These are phyloP conservation scores for Ochropleura leucogaster DNA, from an alignment of 2,888 invertebrate genomes.

Conservation along the genomic window DNA sequence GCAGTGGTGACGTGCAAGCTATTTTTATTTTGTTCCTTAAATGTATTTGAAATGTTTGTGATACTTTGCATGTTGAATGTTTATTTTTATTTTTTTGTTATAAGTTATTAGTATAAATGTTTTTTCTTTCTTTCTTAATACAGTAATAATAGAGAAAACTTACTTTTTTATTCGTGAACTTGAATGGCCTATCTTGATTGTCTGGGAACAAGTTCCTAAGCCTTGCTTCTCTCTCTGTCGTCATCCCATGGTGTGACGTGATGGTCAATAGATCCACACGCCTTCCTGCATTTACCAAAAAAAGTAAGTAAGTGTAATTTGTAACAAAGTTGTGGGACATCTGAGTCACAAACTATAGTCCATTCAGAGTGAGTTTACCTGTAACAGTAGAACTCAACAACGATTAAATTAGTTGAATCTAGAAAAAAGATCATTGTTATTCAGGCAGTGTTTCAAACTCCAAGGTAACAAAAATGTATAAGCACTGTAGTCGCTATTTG, in stretches of 20 bases:
- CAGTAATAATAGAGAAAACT: conserved; percentile 14
- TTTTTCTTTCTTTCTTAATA: too few species aligned
- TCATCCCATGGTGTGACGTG: conserved; percentile 94
- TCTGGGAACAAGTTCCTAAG: conserved; percentile 94
- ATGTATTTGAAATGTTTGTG: too few species aligned
- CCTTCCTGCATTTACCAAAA: conserved; percentile 78
- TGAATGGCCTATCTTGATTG: conserved; percentile 92
- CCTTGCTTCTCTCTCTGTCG: conserved; percentile 93
- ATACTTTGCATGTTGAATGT: too few species aligned
- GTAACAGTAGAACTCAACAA: too few species aligned
- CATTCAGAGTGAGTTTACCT: background rate
- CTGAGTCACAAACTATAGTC: background rate
- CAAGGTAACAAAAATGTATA: background rate
- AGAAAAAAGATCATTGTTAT: background rate
- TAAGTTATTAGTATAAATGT: too few species aligned
- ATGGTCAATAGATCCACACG: conserved; percentile 96
- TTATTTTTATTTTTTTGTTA: too few species aligned
- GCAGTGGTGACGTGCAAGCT: too few species aligned
- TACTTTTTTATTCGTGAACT: conserved; percentile 95
- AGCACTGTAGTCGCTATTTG: background rate
- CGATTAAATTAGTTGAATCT: background rate
- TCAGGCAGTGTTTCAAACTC: background rate
- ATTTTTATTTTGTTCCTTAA: too few species aligned
- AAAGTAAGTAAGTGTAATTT: background rate
- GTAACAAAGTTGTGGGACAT: background rate